Conservation (phyloP, 2,797 vertebrate genomes). For the Karalla daura region DNA sequence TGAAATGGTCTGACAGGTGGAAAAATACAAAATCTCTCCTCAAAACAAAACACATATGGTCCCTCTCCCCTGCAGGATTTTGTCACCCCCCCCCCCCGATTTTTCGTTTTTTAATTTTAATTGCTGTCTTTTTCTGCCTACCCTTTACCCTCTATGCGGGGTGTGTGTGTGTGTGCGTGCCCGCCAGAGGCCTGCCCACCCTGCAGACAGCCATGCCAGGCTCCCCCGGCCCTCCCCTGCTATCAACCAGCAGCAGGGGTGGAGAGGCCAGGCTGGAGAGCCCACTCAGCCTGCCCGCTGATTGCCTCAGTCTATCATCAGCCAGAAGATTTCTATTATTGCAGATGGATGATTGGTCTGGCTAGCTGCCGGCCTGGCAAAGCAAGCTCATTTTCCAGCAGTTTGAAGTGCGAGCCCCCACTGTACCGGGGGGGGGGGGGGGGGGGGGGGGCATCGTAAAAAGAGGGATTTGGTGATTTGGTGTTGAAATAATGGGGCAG, state of each 20-base stretch:
- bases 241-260: conserved; percentile 75
- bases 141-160: conserved; percentile 39
- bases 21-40: background rate
- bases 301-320: conserved; percentile 83
- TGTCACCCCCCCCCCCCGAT: background rate
- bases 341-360: conserved; percentile 82
- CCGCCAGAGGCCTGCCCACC: conserved; percentile 40
- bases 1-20: too few species aligned
- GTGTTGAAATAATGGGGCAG: conserved; percentile 74
- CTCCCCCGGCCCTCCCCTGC: conserved; percentile 50
- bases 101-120: background rate
- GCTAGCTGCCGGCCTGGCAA: conserved; percentile 76
- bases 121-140: background rate
- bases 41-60: conserved; percentile 12
- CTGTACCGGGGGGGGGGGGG: conserved; percentile 41
- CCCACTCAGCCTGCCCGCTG: conserved; percentile 77
- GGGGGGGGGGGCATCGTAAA: conserved; percentile 11
- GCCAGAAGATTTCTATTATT: conserved; percentile 82
- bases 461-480: conserved; percentile 64
- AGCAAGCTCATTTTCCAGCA: conserved; percentile 73
- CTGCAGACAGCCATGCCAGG: conserved; percentile 58
- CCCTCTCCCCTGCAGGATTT: too few species aligned
- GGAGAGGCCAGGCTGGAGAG: conserved; percentile 76
- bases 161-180: conserved; percentile 22
- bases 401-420: conserved; percentile 72